These are phyloP conservation scores for Lordiphosa collinella DNA, from an alignment of 1,140 invertebrate genomes.

Conservation along the genomic window DNA sequence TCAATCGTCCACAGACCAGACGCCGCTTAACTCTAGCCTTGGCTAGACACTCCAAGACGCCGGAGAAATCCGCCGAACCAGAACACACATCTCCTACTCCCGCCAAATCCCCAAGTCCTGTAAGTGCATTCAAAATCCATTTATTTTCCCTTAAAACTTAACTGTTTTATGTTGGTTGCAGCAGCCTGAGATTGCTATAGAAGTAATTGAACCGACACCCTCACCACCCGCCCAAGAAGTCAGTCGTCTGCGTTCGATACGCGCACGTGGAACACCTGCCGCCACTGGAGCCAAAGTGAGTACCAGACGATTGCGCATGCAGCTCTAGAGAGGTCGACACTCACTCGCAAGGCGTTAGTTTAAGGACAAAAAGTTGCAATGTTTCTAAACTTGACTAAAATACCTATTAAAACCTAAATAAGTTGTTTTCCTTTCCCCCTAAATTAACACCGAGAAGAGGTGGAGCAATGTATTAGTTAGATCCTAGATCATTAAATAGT, in stretches of 20 bases:
- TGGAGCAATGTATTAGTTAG: too few relatives aligned
- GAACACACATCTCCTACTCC: not conserved
- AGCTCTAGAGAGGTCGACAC: conserved; percentile 33
- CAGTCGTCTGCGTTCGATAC: conserved; percentile 35
- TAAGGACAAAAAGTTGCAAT: too few relatives aligned
- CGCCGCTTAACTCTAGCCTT: conserved; percentile 27
- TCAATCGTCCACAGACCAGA: conserved; percentile 32
- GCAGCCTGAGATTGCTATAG: too few relatives aligned
- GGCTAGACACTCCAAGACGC: conserved; percentile 37
- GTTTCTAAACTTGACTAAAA: too few relatives aligned
- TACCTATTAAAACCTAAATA: too few relatives aligned
- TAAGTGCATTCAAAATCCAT: too few relatives aligned
- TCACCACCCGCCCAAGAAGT: not conserved
- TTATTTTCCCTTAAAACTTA: too few relatives aligned
- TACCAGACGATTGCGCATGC: conserved; percentile 50
- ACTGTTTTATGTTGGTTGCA: too few relatives aligned
- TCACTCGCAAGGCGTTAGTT: not conserved
- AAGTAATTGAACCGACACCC: too few relatives aligned
- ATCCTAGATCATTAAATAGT: too few relatives aligned
- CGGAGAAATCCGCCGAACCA: conserved; percentile 19
- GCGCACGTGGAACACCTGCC: conserved; percentile 24
- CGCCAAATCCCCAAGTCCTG: not conserved
- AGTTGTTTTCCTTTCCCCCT: too few relatives aligned
- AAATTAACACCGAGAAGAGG: too few relatives aligned
- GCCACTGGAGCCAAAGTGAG: conserved; percentile 53